Conservation (phyloP, 2,888 invertebrate species). For the Coelopa pilipes region DNA sequence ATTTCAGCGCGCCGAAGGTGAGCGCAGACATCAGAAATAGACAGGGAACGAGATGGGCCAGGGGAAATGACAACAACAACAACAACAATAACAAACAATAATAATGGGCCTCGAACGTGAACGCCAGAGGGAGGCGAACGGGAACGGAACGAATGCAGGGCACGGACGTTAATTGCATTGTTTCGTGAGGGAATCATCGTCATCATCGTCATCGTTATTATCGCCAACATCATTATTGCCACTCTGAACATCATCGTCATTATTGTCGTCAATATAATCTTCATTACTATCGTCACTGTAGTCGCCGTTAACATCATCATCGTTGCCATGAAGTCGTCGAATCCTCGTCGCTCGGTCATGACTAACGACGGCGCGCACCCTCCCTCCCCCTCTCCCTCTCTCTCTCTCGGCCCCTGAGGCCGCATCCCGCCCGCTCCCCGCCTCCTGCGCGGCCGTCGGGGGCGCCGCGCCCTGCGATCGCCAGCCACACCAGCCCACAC, state of each 20-base stretch:
- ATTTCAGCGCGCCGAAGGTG: background rate
- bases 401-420: too few relatives aligned
- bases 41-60: background rate
- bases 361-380: background rate
- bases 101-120: background rate
- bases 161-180: background rate
- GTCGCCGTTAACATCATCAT: background rate
- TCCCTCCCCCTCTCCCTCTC: too few relatives aligned
- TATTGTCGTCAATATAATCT: too few relatives aligned
- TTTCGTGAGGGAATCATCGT: conserved; percentile 11
- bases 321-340: background rate
- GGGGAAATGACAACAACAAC: background rate
- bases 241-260: background rate
- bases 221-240: background rate
- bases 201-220: background rate
- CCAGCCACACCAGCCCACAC: too few relatives aligned
- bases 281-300: too few relatives aligned
- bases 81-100: too few relatives aligned
- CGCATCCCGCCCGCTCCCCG: background rate
- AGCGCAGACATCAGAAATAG: background rate
- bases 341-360: background rate
- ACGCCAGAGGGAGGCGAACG: background rate
- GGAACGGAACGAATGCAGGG: too few relatives aligned
- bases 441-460: too few relatives aligned
- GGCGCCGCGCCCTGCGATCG: too few relatives aligned